Evolutionary conservation across 37 sponge, comb jelly and placozoan genomes (phyloP).

Genomic region (Sycon ciliatum): DNA sequence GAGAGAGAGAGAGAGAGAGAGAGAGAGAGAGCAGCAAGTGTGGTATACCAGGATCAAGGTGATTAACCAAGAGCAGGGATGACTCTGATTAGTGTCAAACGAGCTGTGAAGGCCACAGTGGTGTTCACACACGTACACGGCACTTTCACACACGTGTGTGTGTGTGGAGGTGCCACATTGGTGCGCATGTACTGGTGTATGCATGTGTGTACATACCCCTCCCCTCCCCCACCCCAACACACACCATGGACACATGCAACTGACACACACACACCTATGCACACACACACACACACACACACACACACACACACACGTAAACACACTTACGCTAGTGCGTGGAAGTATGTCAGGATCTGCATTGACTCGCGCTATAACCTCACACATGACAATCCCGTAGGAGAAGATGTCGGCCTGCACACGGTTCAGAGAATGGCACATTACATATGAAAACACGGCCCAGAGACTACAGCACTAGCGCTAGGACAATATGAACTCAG

Average conservation of each 20-base stretch:
- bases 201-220: constrained; percentile 13
- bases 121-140: background rate
- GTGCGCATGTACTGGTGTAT: constrained; percentile 25
- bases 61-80: too few relatives aligned
- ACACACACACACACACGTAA: background rate
- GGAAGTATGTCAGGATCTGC: constrained; percentile 84
- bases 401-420: constrained; percentile 69
- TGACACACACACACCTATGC: background rate
- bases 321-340: constrained; percentile 42
- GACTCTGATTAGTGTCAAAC: too few relatives aligned
- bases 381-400: constrained; percentile 81
- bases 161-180: constrained; percentile 29
- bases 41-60: too few relatives aligned
- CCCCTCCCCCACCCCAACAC: constrained; percentile 29
- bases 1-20: constrained; percentile 15
- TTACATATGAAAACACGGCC: background rate
- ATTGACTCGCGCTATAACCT: constrained; percentile 64
- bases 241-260: constrained; percentile 41
- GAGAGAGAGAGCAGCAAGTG: background rate
- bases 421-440: background rate
- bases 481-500: too few relatives aligned
- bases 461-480: background rate
- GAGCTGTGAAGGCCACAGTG: background rate
- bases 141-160: constrained; percentile 22
- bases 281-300: constrained; percentile 20